Conservation (phyloP, 1,140 invertebrate genomes). For the Heliconius himera region DNA sequence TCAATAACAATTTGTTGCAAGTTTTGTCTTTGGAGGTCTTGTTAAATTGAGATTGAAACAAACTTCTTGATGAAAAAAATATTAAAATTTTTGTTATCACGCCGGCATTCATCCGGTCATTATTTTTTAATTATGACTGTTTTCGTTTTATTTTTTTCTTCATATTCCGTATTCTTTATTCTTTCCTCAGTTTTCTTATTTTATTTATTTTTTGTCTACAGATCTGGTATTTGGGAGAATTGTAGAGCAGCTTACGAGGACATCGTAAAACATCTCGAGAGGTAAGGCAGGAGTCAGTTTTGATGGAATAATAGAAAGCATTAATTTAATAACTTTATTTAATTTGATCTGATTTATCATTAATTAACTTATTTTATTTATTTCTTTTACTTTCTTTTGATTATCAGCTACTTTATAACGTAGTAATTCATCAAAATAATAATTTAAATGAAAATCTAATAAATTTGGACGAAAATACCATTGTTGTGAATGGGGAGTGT, state of each 20-base stretch:
- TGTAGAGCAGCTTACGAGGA: constrained; percentile 96
- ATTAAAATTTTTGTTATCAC: constrained; percentile 47
- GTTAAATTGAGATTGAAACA: constrained; percentile 47
- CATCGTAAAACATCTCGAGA: constrained; percentile 95
- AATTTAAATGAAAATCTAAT: constrained; percentile 20
- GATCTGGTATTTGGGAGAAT: constrained; percentile 96
- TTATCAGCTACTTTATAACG: not conserved
- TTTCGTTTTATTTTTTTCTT: constrained; percentile 55
- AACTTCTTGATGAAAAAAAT: constrained; percentile 48
- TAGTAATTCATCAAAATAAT: constrained; percentile 12
- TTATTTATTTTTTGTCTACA: constrained; percentile 82
- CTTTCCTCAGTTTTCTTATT: constrained; percentile 67
- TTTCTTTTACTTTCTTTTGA: constrained; percentile 24
- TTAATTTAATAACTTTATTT: not conserved
- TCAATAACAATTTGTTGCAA: constrained; percentile 63
- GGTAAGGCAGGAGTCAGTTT: constrained; percentile 83
- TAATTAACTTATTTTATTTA: constrained; percentile 30
- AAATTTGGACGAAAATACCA: constrained; percentile 57
- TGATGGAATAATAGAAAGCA: not conserved
- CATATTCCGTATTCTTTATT: constrained; percentile 46
- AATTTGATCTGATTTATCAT: constrained; percentile 21
- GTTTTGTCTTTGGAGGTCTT: constrained; percentile 59
- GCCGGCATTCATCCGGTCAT: constrained; percentile 31
- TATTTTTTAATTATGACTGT: constrained; percentile 47
- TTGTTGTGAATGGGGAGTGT: constrained; percentile 73